Evolutionary conservation across 1,140 invertebrate genomes (phyloP), one percentile per base, ranked within the genome.

Genomic region (Potamilus streckersoni): DNA sequence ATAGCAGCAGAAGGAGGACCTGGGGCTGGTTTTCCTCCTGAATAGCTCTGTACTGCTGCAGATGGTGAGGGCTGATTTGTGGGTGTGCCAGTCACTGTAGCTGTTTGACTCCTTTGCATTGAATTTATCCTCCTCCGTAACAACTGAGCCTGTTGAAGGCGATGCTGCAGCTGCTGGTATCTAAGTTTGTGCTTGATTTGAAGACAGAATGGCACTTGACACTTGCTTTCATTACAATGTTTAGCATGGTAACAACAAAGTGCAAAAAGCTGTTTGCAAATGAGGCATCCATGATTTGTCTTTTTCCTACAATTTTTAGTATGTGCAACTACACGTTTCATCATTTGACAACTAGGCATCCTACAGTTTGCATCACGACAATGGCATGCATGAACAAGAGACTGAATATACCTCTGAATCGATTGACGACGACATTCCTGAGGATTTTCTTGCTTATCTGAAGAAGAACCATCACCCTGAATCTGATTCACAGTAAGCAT

Each of bases 241-340:
- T 99, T 99, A 11, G 98, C 98, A 90, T 99, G 98, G 91, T 98
- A 99, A 90, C 97, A 98, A 87, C 98, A 99, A 23, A 99, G 91
- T 8, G 97, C 97, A 85, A 99, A 97, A 55, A 99, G 93, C 87
- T 99, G 98, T 90, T 99, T 99, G 92, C 98, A 99, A 82, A 99
- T 98, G 15, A 96, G 96, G 90, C 98, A 99, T 66, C 95, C 96
- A 81, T 96, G 96, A 70, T 97, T 97, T 49, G 95, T 97, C 91
- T 98, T 98, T 74, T 96, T 92, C 89, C 98, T 98, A 92, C 98
- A 99, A 79, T 84, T 82, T 92, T 97, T 98, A 2, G 98, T 98
- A 90, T 99, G 98, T 71, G 94, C 94, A 2, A 99, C 96, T 60
- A 99, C 97, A 73, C 96, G 93, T 91, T 99, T 99, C 98, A 99